phyloP scores from a whole-genome alignment of 2,113 vertebrate genomes.

The Neopipo cinnamomea region DNA sequence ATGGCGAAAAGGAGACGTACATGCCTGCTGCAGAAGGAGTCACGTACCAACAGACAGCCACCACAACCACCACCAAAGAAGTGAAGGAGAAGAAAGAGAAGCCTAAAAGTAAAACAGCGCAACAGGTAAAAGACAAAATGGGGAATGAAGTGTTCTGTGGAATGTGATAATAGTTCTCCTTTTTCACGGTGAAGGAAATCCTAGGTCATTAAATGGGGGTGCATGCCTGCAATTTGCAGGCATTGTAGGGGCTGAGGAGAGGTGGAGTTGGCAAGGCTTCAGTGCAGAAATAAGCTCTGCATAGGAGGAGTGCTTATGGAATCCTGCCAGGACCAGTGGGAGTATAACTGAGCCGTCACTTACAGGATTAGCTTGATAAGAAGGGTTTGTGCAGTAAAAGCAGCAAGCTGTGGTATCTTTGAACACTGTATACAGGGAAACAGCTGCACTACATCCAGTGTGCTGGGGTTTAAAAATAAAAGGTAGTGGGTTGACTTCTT shows the following conservation, averaged over 20 bases:
- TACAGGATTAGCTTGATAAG: constrained; percentile 32
- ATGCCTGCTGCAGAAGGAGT: constrained; percentile 81
- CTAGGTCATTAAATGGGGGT: not conserved
- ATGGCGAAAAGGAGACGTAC: constrained; percentile 92
- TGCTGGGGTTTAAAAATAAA: constrained; percentile 25
- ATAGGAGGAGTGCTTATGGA: constrained; percentile 8
- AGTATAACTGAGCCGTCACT: constrained; percentile 25
- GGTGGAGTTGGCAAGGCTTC: constrained; percentile 15
- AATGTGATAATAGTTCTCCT: not conserved
- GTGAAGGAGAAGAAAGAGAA: constrained; percentile 97
- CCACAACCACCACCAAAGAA: constrained; percentile 73
- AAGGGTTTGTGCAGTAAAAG: not conserved
- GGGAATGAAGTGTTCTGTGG: not conserved
- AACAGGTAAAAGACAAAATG: constrained; percentile 82
- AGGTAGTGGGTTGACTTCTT: constrained; percentile 1
- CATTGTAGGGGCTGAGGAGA: not conserved
- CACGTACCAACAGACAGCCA: constrained; percentile 69
- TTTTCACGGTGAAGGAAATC: not conserved
- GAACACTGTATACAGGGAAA: not conserved
- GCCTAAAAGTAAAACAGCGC: constrained; percentile 97
- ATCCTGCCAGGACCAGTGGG: constrained; percentile 29
- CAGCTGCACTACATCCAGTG: constrained; percentile 28
- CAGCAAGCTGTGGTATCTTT: not conserved
- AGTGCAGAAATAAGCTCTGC: constrained; percentile 38
- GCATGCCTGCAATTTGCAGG: not conserved